Conservation (phyloP, 2,888 invertebrate genomes). For the Nomada lathburiana region DNA sequence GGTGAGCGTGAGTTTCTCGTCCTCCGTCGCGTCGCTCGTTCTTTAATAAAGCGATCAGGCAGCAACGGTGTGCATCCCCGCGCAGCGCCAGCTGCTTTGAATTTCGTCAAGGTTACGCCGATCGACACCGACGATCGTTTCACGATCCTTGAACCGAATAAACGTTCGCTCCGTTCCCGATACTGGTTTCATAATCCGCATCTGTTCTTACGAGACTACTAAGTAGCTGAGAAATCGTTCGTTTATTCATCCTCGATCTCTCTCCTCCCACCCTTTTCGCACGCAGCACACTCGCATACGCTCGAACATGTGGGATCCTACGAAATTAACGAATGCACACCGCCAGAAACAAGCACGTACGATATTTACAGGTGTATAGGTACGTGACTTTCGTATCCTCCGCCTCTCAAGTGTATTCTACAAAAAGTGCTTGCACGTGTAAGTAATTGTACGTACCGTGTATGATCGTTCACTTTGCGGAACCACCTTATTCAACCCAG, state of each 20-base stretch:
- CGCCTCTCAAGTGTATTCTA: too few species aligned
- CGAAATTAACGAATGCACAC: too few species aligned
- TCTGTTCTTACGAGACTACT: conserved; percentile 64
- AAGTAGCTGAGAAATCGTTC: conserved; percentile 43
- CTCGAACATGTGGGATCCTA: too few species aligned
- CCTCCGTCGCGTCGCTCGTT: too few species aligned
- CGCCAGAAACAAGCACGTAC: too few species aligned
- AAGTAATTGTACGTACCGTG: too few species aligned
- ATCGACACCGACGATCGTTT: conserved; percentile 56
- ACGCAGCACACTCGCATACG: background rate
- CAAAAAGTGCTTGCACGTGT: too few species aligned
- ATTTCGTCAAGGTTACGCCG: conserved; percentile 55
- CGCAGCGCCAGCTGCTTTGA: conserved; percentile 22
- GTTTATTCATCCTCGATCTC: conserved; percentile 45
- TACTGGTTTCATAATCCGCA: conserved; percentile 71
- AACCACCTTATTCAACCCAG: too few species aligned
- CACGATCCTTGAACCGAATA: conserved; percentile 73
- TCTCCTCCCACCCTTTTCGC: background rate
- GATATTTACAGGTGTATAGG: too few species aligned
- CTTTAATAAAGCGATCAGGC: too few species aligned
- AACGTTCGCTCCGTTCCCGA: conserved; percentile 58
- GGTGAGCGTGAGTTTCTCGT: conserved; percentile 64
- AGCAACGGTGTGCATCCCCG: background rate
- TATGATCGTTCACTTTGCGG: too few species aligned
- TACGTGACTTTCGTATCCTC: too few species aligned